Percentiles rank a stretch among this genome's conserved stretches.
phyloP scores from a whole-genome alignment of 2,888 invertebrate genomes.

The Homarus gammarus region DNA sequence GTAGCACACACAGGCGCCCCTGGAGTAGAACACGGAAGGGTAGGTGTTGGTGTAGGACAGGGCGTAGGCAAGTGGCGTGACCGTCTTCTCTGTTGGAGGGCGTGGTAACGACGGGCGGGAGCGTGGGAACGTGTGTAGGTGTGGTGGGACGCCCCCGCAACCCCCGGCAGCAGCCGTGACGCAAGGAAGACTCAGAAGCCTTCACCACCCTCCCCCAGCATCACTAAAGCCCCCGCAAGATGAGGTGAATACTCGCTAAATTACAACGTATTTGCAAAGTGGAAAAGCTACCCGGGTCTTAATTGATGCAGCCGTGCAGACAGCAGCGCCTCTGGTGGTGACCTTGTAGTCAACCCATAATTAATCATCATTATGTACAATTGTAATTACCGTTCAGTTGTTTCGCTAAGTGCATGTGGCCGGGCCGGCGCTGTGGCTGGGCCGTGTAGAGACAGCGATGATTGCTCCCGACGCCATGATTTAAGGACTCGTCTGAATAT shows the following conservation, averaged over 20 bases:
- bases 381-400: constrained; percentile 59
- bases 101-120: too few relatives aligned
- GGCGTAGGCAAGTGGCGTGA: too few relatives aligned
- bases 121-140: neutral
- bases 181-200: constrained; percentile 3
- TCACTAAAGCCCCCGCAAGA: constrained; percentile 11
- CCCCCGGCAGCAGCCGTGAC: neutral
- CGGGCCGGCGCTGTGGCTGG: constrained; percentile 21
- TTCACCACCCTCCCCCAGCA: constrained; percentile 12
- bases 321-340: constrained; percentile 62
- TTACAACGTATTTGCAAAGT: constrained; percentile 47
- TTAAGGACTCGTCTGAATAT: constrained; percentile 48
- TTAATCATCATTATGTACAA: constrained; percentile 67
- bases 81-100: too few relatives aligned
- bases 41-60: neutral
- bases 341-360: constrained; percentile 60
- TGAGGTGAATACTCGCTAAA: constrained; percentile 59
- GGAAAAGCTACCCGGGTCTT: constrained; percentile 31
- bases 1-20: too few relatives aligned
- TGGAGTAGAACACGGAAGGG: neutral
- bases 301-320: constrained; percentile 55
- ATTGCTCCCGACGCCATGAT: constrained; percentile 37
- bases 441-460: constrained; percentile 41
- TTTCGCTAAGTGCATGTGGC: constrained; percentile 56
- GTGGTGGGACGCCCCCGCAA: neutral